phyloP scores from a whole-genome alignment of 2,888 invertebrate species.

The Zootermopsis nevadensis region DNA sequence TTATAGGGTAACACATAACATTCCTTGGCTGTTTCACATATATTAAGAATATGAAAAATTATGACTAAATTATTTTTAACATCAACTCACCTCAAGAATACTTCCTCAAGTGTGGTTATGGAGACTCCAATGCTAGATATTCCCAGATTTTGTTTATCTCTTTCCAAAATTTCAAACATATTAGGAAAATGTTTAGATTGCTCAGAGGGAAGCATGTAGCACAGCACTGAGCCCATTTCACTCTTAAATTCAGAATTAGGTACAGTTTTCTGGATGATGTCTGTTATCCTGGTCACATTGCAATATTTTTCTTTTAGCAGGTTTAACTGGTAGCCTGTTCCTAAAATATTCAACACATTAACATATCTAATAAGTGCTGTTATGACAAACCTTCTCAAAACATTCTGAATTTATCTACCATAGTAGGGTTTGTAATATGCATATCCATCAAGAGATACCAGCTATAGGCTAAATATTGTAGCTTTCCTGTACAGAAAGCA shows the following conservation, averaged over 20 bases:
- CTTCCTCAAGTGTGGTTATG: conserved; percentile 92
- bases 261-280: conserved; percentile 61
- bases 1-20: too few relatives aligned
- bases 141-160: conserved; percentile 68
- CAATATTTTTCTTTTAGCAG: conserved; percentile 65
- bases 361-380: too few relatives aligned
- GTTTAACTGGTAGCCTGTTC: conserved; percentile 77
- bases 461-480: too few relatives aligned
- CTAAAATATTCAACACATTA: conserved; percentile 60
- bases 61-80: too few relatives aligned
- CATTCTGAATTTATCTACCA: too few relatives aligned
- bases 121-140: conserved; percentile 85
- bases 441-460: too few relatives aligned
- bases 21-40: too few relatives aligned
- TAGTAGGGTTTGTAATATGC: too few relatives aligned
- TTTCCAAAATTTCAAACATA: conserved; percentile 74
- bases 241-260: conserved; percentile 63
- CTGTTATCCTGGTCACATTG: conserved; percentile 57
- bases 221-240: conserved; percentile 63
- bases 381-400: too few relatives aligned
- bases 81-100: conserved; percentile 74
- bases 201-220: conserved; percentile 69
- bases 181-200: conserved; percentile 68
- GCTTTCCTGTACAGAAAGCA: too few relatives aligned
- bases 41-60: too few relatives aligned